phyloP scores from a whole-genome alignment of 2,797 vertebrate genomes.

The Linurgus olivaceus region DNA sequence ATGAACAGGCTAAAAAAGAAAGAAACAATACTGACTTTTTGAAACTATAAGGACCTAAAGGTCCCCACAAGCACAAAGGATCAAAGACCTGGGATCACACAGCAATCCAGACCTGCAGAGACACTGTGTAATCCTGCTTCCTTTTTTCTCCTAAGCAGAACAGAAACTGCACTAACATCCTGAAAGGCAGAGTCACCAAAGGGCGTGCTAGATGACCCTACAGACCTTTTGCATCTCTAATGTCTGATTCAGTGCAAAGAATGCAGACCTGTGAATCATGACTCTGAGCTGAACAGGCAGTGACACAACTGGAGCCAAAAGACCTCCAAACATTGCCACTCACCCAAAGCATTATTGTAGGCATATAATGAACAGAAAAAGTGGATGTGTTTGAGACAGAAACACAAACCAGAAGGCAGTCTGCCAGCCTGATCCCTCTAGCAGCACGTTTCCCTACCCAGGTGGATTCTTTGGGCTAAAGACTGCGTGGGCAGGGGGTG shows the following conservation, averaged over 20 bases:
- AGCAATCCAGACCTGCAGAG: background rate
- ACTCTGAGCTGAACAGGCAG: background rate
- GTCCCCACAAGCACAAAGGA: background rate
- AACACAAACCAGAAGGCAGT: background rate
- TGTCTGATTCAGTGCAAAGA: constrained; percentile 26
- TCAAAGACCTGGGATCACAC: background rate
- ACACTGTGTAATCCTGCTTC: background rate
- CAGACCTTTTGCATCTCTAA: background rate
- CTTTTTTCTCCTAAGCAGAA: background rate
- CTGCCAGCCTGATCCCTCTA: background rate
- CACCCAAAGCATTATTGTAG: background rate
- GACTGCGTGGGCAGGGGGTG: background rate
- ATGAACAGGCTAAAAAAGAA: background rate
- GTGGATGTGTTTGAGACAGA: background rate
- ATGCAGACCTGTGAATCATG: constrained; percentile 6
- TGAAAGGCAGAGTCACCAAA: constrained; percentile 15
- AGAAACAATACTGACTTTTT: background rate
- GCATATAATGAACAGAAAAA: background rate
- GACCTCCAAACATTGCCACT: background rate
- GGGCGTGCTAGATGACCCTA: background rate
- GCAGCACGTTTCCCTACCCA: background rate
- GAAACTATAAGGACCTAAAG: background rate
- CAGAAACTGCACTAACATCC: background rate
- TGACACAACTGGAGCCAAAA: background rate
- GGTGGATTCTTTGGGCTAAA: background rate